phyloP scores from a whole-genome alignment of 1,140 invertebrate species.

The Tetramorium alpestre region DNA sequence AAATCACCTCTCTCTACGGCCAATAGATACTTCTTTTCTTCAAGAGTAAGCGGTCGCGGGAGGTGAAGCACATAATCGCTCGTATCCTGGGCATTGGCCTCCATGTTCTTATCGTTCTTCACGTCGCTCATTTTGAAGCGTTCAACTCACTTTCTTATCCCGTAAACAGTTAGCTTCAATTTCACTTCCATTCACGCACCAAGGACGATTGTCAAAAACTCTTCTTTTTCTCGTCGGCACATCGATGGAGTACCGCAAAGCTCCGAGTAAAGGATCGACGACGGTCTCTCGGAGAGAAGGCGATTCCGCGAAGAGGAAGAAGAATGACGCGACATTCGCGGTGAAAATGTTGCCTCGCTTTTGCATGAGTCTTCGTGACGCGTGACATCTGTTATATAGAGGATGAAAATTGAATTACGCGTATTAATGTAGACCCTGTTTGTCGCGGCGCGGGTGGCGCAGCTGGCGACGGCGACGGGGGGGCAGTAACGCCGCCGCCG shows the following conservation, averaged over 20 bases:
- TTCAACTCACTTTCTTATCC: background rate
- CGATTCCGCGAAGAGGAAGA: background rate
- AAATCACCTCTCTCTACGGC: slow-evolving; percentile 94
- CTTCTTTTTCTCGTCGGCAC: background rate
- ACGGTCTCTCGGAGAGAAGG: background rate
- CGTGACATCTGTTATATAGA: slow-evolving; percentile 68
- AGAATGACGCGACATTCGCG: background rate
- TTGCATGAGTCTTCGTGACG: background rate
- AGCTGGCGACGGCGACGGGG: background rate
- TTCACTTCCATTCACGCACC: background rate
- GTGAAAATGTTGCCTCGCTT: background rate
- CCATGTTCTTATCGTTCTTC: slow-evolving; percentile 69
- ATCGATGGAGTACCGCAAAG: background rate
- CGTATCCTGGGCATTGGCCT: slow-evolving; percentile 51
- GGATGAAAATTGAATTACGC: slow-evolving; percentile 80
- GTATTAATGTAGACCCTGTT: slow-evolving; percentile 80
- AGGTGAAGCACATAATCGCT: slow-evolving; percentile 82
- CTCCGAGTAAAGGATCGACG: background rate
- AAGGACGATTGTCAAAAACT: background rate
- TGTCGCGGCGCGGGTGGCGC: slow-evolving; percentile 34
- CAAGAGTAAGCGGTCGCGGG: slow-evolving; percentile 90
- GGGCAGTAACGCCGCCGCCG: no score
- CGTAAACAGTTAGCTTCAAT: background rate
- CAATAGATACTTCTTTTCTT: slow-evolving; percentile 94
- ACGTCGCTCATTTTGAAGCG: slow-evolving; percentile 63